A percentile compares a stretch with the other conserved stretches of the same genome.
Conservation (phyloP, 1,140 invertebrate species). For the Ceratina japonica region DNA sequence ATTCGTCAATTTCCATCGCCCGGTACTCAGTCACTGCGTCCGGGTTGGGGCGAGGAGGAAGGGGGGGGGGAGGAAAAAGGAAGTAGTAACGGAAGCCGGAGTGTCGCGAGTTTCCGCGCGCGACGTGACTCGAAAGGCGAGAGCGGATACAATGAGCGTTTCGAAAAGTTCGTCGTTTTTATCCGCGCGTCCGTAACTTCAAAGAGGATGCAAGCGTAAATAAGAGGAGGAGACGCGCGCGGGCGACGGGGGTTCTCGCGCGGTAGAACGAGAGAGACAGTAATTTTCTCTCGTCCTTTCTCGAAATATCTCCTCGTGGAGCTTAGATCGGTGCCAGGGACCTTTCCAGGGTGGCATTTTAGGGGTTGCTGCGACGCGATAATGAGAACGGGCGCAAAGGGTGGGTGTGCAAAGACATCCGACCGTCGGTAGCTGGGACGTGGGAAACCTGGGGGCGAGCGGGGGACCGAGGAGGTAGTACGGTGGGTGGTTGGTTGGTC, state of each 20-base stretch:
- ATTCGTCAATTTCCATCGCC: slow-evolving; percentile 17
- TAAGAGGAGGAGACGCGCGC: slow-evolving; percentile 43
- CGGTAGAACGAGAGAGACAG: slow-evolving; percentile 49
- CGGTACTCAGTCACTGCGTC: too few species aligned
- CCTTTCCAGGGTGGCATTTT: slow-evolving; percentile 76
- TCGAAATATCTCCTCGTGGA: slow-evolving; percentile 64
- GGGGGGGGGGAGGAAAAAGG: too few species aligned
- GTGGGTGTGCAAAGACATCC: slow-evolving; percentile 75
- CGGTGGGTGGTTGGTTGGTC: too few species aligned
- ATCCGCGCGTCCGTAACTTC: slow-evolving; percentile 50
- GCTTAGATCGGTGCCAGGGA: slow-evolving; percentile 69
- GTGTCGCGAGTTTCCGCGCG: not conserved
- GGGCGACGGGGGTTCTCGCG: not conserved
- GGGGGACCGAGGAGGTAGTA: slow-evolving; percentile 11
- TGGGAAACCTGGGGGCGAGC: slow-evolving; percentile 44
- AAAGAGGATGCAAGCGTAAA: slow-evolving; percentile 55
- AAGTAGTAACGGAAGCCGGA: not conserved
- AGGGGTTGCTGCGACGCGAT: slow-evolving; percentile 76
- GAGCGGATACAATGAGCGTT: slow-evolving; percentile 31
- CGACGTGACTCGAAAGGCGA: slow-evolving; percentile 25
- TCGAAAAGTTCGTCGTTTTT: slow-evolving; percentile 61
- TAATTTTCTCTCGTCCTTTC: slow-evolving; percentile 65
- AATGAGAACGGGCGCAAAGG: slow-evolving; percentile 77
- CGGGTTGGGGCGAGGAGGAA: too few species aligned
- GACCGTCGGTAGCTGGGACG: slow-evolving; percentile 63